Base-by-base conservation (phyloP, 2,888 invertebrate genomes). In the Brenthis daphne region DNA sequence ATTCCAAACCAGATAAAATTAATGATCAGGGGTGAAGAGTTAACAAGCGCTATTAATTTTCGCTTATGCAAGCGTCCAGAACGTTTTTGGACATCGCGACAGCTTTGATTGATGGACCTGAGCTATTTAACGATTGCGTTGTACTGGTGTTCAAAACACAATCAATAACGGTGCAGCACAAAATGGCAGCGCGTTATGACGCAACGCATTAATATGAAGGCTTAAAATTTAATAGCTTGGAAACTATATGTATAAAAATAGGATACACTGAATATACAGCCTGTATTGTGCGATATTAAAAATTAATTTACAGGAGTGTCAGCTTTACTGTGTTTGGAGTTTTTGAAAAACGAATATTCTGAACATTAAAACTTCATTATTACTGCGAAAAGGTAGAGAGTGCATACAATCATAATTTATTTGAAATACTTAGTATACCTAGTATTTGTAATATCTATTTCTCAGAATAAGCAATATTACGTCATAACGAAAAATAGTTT, bases 61-160 rank as follows among this genome's bases (percentile, higher is more conserved):
- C 72, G 76, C 70, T 76, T 73, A 76, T 76, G 75, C 68, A 65
- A 57, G 63, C 69, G 66, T 70, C 72, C 69, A 57, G 72, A 76
- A 75, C 77, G 75, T 74, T 78, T 77, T 77, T 73, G 72, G 76
- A 72, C 74, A 66, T 72, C 69, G 82, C 69, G 83, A 82, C 81
- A 78, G 70, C 68, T 70, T 73, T 84, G 83, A 83, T 82, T 80
- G 84, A 84, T 83, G 73, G 80, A 70, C 74, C 73, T 68, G 72
- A 74, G 76, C 77, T 79, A 80, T 83, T 81, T 82, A 82, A 80
- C 80, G 72, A 80, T 80, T 77, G 78, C 78, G 78, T 76, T 73
- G 76, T 74, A 75, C 72, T 74, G 74, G 75, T 77, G 76, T 81
- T 84, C 81, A 82, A 84, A 82, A 80, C 71, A 75, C 79, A 78